Base-by-base conservation (phyloP, 1,140 invertebrate species). In the Tenebrio molitor region DNA sequence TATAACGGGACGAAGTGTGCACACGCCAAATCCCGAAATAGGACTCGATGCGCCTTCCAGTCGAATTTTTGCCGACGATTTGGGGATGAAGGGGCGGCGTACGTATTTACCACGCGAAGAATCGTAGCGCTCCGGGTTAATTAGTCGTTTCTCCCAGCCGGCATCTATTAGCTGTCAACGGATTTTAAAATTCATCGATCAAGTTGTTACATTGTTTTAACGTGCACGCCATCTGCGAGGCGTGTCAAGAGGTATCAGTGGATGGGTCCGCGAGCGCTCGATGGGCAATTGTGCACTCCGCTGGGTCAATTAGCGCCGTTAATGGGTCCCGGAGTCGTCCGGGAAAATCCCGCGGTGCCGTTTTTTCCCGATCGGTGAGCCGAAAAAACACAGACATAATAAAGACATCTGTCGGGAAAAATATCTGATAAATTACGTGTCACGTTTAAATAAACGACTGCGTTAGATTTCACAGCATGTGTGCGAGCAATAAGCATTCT, bases 391-490 rank as follows among this genome's bases (percentile, higher is more conserved):
- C n/a, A n/a, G n/a, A n/a, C n/a, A n/a, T n/a, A n/a, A n/a, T n/a
- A n/a, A 46, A 6, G 16, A 50, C 44, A 50, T 50, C 14, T 50
- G 44, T 50, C 10, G 44, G 17, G 23, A 50, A 50, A 44, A 50
- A 50, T 17, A 10, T 21, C 44, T 17, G 44, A 50, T 17, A 50
- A 50, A 50, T 50, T 50, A 8, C 23, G 44, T 50, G 44, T 50
- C 44, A 50, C 23, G 23, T 17, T 50, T 50, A 50, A 50, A 50
- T 19, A 21, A 50, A 50, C 44, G 44, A 50, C 15, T 50, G 44
- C 23, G 44, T 50, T 50, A 21, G 44, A 50, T 50, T 50, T 50
- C 44, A 50, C 44, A 19, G 6, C 44, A 50, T 50, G 7, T 50
- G 44, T 14, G 19, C 44, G 44, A 21, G 44, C n/a, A 50, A 50